These are phyloP conservation scores for Punctoribates punctum DNA, from an alignment of 2,888 invertebrate genomes.

Conservation along the genomic window DNA sequence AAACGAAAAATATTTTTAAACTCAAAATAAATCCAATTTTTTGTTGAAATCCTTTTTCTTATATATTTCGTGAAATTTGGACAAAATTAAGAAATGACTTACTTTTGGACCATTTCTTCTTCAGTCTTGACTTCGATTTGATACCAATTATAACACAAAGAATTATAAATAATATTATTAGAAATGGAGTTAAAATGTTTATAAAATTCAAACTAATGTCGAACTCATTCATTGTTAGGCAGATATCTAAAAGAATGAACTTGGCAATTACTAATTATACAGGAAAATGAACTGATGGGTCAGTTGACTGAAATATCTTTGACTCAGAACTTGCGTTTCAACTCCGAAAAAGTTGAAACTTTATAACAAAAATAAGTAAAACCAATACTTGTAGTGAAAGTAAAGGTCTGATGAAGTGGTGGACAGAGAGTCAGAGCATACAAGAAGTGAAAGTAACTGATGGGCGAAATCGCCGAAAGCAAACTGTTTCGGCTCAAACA, in stretches of 20 bases:
- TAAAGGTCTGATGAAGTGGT: slow-evolving; percentile 1
- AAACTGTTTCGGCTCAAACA: not conserved
- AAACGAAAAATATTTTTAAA: too few species aligned
- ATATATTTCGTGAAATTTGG: not conserved
- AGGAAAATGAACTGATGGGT: too few species aligned
- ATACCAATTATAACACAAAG: not conserved
- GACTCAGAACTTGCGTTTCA: not conserved
- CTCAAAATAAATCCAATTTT: not conserved
- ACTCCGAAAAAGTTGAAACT: too few species aligned
- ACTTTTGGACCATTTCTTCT: not conserved
- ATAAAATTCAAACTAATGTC: not conserved
- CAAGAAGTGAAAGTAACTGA: slow-evolving; percentile 5
- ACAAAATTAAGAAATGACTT: not conserved
- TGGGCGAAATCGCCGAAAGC: slow-evolving; percentile 8
- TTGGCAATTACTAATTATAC: too few species aligned
- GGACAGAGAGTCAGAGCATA: not conserved
- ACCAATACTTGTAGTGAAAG: not conserved
- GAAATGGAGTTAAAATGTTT: not conserved
- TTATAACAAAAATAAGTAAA: not conserved
- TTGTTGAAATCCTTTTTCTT: not conserved
- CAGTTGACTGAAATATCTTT: not conserved
- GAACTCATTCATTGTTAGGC: not conserved
- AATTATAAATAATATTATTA: not conserved
- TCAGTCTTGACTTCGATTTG: not conserved
- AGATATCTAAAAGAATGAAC: not conserved